Base-by-base conservation (phyloP, 2,888 invertebrate species). In the Ypsolopha scabrella region DNA sequence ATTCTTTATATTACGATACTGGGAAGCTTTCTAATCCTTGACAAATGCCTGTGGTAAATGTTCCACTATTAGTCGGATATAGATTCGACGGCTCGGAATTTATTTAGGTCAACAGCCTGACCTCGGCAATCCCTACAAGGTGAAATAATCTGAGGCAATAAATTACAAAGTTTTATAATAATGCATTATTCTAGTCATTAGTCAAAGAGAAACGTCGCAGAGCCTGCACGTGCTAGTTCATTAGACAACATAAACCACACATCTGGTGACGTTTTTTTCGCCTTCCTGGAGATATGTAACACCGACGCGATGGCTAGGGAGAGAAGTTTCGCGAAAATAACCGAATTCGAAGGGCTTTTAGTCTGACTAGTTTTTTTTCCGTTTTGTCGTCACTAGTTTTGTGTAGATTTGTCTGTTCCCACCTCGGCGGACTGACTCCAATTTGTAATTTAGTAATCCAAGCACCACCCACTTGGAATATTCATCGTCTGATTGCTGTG, bases 401-500 rank as follows among this genome's bases (percentile, higher is more conserved):
- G 11, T 14, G 43, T 14, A 33, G 63, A 57, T 61, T 59, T 59
- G 61, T 59, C 63, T 60, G 63, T 66, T 68, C 65, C 64, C 64
- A 65, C 55, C 65, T 65, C 62, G 61, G 58, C 61, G 64, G 65
- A 68, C 73, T 72, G 70, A 63, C 68, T 62, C 70, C 65, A 70
- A 76, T 73, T 73, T 73, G 70, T 71, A 68, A 72, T 75, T 76
- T 73, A 73, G 70, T 70, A 72, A 74, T 72, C 66, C 67, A 61
- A 64, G 58, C 64, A 64, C 76, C 80, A 73, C 80, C 82, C 81
- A 81, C 81, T 65, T 68, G 61, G 61, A 69, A 68, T 67, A 72
- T 75, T 72, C 68, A 72, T 70, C 70, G 71, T 75, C 68, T 70
- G 71, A 75, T 75, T 75, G 74, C 74, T 72, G 68, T 77, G 77